Base-by-base conservation (phyloP, 1,140 invertebrate species). In the Drosophila athabasca region DNA sequence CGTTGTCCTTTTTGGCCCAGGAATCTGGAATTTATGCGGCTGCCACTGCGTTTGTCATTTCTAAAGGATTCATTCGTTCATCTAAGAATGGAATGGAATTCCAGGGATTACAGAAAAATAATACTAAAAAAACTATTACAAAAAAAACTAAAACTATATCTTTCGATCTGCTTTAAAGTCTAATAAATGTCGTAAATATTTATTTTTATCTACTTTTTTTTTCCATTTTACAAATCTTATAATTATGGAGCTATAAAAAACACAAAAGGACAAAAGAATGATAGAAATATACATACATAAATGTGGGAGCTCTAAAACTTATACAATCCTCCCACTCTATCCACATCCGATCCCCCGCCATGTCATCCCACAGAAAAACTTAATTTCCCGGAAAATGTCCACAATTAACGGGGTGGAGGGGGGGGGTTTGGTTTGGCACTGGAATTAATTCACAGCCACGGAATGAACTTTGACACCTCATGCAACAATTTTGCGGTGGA, bases 311-410 rank as follows among this genome's bases (percentile, higher is more conserved):
- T 39, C 53, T 31, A 44, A 43, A 15, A 50, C 45, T 31, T 22
- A 66, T 24, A 3, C 3, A 3, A 26, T 5, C 24, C 24, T 26
- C 24, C 24, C 24, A 26, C 24, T 26, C 24, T 6, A 5, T 41
- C 45, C 41, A 59, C 44, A 68, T 13, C 15, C 49, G 26, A 49
- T 3, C 9, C 15, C 19, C 43, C 26, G 41, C 39, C 41, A 24
- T 2, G 31, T 29, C 11, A 39, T 39, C 6, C 29, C 51, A 55
- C 65, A 72, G 62, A 74, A 74, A 71, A 71, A 83, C 72, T 90
- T 91, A 91, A 91, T 91, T 91, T 91, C 74, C 85, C 90, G 90
- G 90, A 91, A 91, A 90, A 91, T 90, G 72, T 81, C 49, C 67
- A 79, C 79, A 91, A 91, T 90, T 85, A 83, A 24, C 6, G 39